A percentile compares a stretch with the other conserved stretches of the same genome.
phyloP scores from a whole-genome alignment of 2,113 vertebrate species.

The Anguilla rostrata region DNA sequence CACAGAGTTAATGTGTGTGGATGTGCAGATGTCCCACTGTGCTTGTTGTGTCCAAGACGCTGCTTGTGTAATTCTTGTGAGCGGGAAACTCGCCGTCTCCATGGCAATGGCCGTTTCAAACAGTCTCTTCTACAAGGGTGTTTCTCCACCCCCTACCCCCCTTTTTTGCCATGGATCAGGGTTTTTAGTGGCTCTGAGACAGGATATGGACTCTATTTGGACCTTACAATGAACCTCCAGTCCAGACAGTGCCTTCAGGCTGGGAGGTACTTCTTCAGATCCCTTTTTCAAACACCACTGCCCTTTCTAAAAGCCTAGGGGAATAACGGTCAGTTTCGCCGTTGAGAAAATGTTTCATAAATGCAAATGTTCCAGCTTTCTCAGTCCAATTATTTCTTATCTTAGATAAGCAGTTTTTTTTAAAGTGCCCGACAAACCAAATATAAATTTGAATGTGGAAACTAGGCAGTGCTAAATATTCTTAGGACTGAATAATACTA shows the following conservation, averaged over 20 bases:
- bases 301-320: neutral
- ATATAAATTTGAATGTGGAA: neutral
- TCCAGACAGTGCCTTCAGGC: neutral
- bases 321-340: neutral
- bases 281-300: neutral
- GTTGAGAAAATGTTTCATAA: neutral
- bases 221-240: conserved; percentile 11
- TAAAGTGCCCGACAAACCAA: neutral
- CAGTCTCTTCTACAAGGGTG: conserved; percentile 14
- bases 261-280: neutral
- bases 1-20: conserved; percentile 33
- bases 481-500: neutral
- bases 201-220: conserved; percentile 9
- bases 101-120: conserved; percentile 41
- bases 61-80: conserved; percentile 35
- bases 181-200: neutral
- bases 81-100: conserved; percentile 30
- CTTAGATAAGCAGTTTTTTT: neutral
- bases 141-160: neutral
- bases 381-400: neutral
- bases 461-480: neutral
- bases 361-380: neutral
- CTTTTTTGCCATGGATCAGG: conserved; percentile 4
- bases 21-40: conserved; percentile 36
- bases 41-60: conserved; percentile 45